Percentiles rank a stretch among this genome's conserved stretches.
Conservation (phyloP, 2,113 vertebrate species). For the Scalopus aquaticus region DNA sequence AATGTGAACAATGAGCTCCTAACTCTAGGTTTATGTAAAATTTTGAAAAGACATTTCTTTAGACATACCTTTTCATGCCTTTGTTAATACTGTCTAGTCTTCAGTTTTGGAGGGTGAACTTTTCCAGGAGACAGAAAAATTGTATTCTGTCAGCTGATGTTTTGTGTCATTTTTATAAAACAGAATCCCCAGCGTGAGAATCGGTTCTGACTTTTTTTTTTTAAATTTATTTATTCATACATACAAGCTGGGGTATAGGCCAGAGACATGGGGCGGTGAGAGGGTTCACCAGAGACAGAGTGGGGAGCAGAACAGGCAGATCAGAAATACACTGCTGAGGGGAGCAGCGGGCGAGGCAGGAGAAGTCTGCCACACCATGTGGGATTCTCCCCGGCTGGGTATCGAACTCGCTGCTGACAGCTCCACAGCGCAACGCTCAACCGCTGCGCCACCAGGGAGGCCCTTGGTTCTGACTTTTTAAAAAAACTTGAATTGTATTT, state of each 20-base stretch:
- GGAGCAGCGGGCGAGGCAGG: too few species aligned
- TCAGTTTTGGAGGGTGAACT: slow-evolving; percentile 34
- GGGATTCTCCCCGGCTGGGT: too few species aligned
- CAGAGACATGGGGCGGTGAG: too few species aligned
- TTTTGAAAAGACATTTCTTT: slow-evolving; percentile 35
- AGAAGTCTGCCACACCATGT: too few species aligned
- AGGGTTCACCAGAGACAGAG: too few species aligned
- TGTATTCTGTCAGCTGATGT: background rate
- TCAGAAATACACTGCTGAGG: too few species aligned
- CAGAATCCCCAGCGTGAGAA: background rate
- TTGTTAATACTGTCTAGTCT: slow-evolving; percentile 40
- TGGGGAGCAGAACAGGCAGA: too few species aligned
- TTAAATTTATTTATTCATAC: too few species aligned
- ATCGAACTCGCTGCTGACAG: too few species aligned
- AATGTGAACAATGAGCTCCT: background rate
- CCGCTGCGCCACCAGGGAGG: too few species aligned
- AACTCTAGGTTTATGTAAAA: slow-evolving; percentile 47
- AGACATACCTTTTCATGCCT: background rate
- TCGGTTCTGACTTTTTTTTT: background rate
- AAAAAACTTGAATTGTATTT: background rate
- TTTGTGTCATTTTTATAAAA: slow-evolving; percentile 42
- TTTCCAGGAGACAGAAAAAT: background rate
- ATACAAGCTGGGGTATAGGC: too few species aligned
- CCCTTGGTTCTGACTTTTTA: background rate
- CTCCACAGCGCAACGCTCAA: too few species aligned